These are phyloP conservation scores for Paramacrobiotus metropolitanus DNA, from an alignment of 1,140 invertebrate genomes.

Conservation along the genomic window DNA sequence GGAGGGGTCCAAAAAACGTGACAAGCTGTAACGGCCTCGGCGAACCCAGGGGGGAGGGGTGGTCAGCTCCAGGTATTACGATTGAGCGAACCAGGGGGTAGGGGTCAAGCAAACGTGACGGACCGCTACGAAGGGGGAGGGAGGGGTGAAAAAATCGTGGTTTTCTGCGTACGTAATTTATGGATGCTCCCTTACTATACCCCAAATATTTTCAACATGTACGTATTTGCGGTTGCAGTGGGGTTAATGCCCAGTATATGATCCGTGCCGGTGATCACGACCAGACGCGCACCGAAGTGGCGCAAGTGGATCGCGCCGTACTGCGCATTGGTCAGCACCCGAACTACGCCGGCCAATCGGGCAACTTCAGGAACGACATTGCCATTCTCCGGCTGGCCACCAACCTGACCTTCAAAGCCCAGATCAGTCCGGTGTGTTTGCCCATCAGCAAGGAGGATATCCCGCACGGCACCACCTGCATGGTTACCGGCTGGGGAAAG, in stretches of 20 bases:
- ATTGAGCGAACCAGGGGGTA: too few species aligned
- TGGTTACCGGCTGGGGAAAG: background rate
- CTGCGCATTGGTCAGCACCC: background rate
- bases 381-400: background rate
- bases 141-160: too few species aligned
- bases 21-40: too few species aligned
- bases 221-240: too few species aligned
- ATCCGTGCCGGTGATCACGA: background rate
- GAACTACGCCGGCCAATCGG: background rate
- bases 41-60: too few species aligned
- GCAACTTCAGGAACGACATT: background rate
- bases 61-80: too few species aligned
- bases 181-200: too few species aligned
- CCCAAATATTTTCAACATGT: too few species aligned
- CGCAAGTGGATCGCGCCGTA: background rate
- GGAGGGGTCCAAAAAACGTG: too few species aligned
- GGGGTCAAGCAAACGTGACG: too few species aligned
- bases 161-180: too few species aligned
- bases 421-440: background rate
- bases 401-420: background rate
- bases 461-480: background rate
- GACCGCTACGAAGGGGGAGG: too few species aligned
- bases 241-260: background rate
- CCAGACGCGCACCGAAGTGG: background rate
- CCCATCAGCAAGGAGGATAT: background rate